Evolutionary conservation across 2,888 invertebrate genomes (phyloP).

Genomic region (Agrotis ipsilon): DNA sequence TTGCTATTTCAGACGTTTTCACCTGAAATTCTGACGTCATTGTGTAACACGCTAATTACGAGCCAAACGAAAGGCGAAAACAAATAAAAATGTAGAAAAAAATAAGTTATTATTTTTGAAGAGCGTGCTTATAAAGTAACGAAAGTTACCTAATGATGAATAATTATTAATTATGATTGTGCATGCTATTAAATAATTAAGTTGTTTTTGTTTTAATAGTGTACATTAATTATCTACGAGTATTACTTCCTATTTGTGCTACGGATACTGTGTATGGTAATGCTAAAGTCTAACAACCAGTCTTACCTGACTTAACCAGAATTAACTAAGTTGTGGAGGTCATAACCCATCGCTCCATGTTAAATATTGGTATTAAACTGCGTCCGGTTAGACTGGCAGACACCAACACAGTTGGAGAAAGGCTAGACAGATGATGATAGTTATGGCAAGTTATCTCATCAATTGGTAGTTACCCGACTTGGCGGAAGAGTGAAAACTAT

Average conservation of each 20-base stretch:
- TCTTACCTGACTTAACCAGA: background rate
- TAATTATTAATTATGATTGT: background rate
- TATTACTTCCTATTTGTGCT: background rate
- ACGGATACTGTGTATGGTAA: background rate
- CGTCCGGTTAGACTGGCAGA: background rate
- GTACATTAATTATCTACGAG: background rate
- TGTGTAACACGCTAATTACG: background rate
- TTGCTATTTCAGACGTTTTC: constrained; percentile 9
- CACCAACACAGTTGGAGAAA: background rate
- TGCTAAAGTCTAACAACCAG: background rate
- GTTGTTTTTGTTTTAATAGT: background rate
- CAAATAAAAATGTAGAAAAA: background rate
- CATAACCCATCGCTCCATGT: background rate
- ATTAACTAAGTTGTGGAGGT: background rate
- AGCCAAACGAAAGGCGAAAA: background rate
- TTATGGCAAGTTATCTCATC: background rate
- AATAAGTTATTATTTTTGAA: background rate
- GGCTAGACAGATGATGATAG: background rate
- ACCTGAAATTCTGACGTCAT: background rate
- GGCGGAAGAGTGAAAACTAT: constrained; percentile 3
- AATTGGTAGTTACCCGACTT: background rate
- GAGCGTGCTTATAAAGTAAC: background rate
- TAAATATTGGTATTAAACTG: background rate
- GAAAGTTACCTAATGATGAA: background rate
- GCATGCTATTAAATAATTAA: background rate